These are phyloP conservation scores for Notechis scutatus DNA, from an alignment of 2,113 vertebrate genomes.

Conservation along the genomic window DNA sequence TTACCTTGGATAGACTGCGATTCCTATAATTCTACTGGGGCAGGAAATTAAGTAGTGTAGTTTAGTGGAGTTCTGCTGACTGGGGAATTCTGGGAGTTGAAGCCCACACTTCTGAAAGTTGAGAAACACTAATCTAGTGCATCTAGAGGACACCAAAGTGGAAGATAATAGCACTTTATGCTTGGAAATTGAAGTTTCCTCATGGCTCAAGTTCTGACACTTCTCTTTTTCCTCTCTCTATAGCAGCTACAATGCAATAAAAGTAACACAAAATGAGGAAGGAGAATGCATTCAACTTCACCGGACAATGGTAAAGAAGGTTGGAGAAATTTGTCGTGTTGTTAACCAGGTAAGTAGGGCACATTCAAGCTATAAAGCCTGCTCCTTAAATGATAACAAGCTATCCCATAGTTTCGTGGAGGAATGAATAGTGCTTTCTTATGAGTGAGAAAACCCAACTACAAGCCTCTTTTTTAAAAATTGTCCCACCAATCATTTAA, in stretches of 20 bases:
- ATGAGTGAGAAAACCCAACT: neutral
- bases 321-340: constrained; percentile 90
- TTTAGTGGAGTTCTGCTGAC: neutral
- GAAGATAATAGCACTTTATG: neutral
- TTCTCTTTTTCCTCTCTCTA: neutral
- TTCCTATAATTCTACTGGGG: neutral
- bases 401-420: neutral
- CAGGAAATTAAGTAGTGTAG: neutral
- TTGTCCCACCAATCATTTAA: neutral
- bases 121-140: neutral
- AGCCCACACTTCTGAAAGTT: neutral
- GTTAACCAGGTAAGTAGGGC: constrained; percentile 87
- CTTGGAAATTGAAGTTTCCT: neutral
- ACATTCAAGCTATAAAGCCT: neutral
- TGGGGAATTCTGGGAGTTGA: neutral
- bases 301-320: constrained; percentile 83
- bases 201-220: neutral
- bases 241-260: constrained; percentile 63
- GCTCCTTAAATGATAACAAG: neutral
- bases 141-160: neutral
- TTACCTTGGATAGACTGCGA: neutral
- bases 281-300: constrained; percentile 84
- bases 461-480: neutral
- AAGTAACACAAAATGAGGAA: constrained; percentile 55
- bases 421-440: neutral